phyloP scores from a whole-genome alignment of 2,113 vertebrate genomes.

The Microcebus murinus region DNA sequence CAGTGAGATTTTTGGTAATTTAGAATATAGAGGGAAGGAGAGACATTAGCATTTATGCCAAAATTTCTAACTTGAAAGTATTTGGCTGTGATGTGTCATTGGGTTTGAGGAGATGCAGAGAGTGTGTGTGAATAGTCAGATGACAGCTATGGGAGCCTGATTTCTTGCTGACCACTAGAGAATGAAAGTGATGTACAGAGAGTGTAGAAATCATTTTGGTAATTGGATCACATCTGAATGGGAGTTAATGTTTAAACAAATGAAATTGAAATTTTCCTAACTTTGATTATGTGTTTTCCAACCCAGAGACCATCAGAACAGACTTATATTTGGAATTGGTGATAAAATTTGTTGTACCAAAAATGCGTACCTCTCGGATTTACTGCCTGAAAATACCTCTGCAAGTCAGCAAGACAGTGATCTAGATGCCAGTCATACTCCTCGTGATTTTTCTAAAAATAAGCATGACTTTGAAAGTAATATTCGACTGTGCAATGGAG shows the following conservation, averaged over 20 bases:
- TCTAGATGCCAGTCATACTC: not conserved
- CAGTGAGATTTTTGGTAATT: not conserved
- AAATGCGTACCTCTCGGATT: conserved; percentile 86
- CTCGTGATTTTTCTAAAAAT: not conserved
- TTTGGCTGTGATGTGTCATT: not conserved
- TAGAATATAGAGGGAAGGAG: not conserved
- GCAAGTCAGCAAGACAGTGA: not conserved
- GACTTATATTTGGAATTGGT: conserved; percentile 78
- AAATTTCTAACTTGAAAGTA: not conserved
- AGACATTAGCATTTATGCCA: not conserved
- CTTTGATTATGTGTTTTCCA: conserved; percentile 23
- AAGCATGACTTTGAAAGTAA: conserved; percentile 57
- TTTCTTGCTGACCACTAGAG: not conserved
- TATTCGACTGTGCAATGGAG: conserved; percentile 90
- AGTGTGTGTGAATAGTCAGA: not conserved
- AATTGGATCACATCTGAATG: not conserved
- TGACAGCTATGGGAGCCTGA: not conserved
- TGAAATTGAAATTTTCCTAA: not conserved
- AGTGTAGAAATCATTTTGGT: not conserved
- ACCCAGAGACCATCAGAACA: conserved; percentile 81
- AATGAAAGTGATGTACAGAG: not conserved
- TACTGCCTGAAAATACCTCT: conserved; percentile 33
- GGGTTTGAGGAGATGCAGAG: not conserved
- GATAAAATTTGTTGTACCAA: conserved; percentile 91
- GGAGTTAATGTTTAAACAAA: not conserved